These are phyloP conservation scores for Platycercus adscitus DNA, from an alignment of 2,113 vertebrate species.

Conservation along the genomic window DNA sequence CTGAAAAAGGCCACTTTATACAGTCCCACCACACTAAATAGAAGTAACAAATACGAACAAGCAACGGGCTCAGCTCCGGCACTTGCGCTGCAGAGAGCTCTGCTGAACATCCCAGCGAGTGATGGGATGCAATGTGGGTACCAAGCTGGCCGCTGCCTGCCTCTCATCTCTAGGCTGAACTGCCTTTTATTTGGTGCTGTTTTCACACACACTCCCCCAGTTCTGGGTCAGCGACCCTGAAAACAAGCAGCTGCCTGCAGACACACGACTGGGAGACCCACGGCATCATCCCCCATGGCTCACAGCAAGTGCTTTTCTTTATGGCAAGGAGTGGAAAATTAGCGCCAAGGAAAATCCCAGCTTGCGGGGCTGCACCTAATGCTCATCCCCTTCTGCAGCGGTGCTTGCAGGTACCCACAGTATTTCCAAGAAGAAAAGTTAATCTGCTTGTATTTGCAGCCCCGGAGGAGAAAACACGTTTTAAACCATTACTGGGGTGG, in stretches of 20 bases:
- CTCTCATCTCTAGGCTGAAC: neutral
- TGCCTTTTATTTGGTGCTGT: neutral
- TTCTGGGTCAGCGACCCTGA: neutral
- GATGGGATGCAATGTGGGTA: neutral
- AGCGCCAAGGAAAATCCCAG: neutral
- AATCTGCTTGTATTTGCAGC: neutral
- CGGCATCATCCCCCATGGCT: neutral
- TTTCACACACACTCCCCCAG: neutral
- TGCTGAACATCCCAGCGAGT: neutral
- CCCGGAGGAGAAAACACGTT: neutral
- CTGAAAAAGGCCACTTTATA: neutral
- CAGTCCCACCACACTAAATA: neutral
- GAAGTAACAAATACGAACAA: neutral
- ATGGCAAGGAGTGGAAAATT: neutral
- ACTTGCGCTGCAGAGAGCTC: neutral
- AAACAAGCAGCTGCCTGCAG: neutral
- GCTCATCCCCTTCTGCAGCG: neutral
- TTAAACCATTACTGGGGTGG: neutral
- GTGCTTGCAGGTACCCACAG: neutral
- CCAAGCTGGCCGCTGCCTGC: neutral
- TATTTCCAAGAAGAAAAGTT: slow-evolving; percentile 39
- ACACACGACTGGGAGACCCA: neutral
- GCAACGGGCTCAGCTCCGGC: neutral
- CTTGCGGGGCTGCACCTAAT: neutral
- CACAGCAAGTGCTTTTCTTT: neutral